Conservation (phyloP, 2,797 vertebrate species). For the Cynopterus sphinx region DNA sequence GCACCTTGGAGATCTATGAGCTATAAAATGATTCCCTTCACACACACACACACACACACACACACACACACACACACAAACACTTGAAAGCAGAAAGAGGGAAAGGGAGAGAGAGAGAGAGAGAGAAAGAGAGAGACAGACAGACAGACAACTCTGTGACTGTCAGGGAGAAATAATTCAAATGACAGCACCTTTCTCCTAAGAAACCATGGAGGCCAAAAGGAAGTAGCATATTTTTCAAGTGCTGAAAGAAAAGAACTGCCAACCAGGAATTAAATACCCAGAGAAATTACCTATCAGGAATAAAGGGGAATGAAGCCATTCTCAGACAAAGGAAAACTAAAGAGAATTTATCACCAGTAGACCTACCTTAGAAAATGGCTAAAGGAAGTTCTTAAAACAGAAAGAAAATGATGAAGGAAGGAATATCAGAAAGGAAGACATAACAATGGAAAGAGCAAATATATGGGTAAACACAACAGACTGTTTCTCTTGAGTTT, state of each 20-base stretch:
- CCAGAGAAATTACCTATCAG: not conserved
- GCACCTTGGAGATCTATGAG: not conserved
- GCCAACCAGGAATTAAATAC: not conserved
- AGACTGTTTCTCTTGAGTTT: not conserved
- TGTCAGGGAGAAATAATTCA: not conserved
- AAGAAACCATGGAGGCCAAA: not conserved
- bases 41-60: too few relatives aligned
- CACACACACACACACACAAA: too few relatives aligned
- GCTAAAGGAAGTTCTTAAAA: slow-evolving; percentile 16
- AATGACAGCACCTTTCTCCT: not conserved
- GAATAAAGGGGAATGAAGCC: not conserved
- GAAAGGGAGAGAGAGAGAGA: not conserved
- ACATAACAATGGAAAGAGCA: not conserved
- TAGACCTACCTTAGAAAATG: not conserved
- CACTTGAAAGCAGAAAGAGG: not conserved
- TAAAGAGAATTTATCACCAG: not conserved
- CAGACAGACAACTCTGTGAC: not conserved
- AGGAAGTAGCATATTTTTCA: not conserved
- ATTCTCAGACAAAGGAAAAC: not conserved
- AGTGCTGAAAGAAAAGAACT: not conserved
- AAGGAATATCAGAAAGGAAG: not conserved
- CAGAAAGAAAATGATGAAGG: not conserved
- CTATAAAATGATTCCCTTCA: not conserved
- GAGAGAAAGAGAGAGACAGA: not conserved
- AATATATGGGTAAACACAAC: not conserved